phyloP scores from a whole-genome alignment of 1,140 invertebrate genomes.

The Sycobia sp. region DNA sequence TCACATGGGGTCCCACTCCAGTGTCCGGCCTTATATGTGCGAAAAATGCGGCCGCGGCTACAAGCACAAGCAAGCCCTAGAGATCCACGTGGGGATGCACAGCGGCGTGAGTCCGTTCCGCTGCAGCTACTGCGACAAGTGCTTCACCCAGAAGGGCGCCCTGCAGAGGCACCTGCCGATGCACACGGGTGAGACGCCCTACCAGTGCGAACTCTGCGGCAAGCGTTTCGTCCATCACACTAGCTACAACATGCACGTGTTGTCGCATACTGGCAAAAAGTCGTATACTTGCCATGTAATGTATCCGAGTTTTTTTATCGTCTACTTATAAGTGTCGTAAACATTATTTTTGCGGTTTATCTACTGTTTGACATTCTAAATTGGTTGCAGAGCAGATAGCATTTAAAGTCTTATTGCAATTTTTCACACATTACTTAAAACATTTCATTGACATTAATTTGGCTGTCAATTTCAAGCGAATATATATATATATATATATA shows the following conservation, averaged over 20 bases:
- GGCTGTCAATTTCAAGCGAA: too few relatives aligned
- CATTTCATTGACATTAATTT: too few relatives aligned
- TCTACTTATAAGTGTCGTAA: too few relatives aligned
- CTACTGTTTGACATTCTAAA: too few relatives aligned
- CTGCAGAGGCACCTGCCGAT: conserved; percentile 70
- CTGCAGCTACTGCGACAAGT: conserved; percentile 78
- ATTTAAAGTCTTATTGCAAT: too few relatives aligned
- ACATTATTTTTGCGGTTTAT: too few relatives aligned
- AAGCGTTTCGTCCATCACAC: conserved; percentile 74
- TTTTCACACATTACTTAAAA: too few relatives aligned
- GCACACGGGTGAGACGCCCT: conserved; percentile 71
- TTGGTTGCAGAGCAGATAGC: too few relatives aligned
- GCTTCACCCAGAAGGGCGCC: conserved; percentile 73
- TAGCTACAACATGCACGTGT: conserved; percentile 71
- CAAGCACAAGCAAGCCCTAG: conserved; percentile 69
- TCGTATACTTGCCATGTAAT: conserved; percentile 67
- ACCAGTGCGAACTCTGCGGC: conserved; percentile 71
- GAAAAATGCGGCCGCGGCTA: conserved; percentile 71
- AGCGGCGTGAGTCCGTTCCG: conserved; percentile 73
- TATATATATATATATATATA: too few relatives aligned
- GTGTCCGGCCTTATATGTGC: conserved; percentile 61
- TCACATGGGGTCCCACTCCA: conserved; percentile 57
- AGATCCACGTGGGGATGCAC: conserved; percentile 71
- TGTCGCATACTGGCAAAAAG: conserved; percentile 69
- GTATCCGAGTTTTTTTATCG: too few relatives aligned